A percentile compares a stretch with the other conserved stretches of the same genome.
These are phyloP conservation scores for Pachypeltis micranthus DNA, from an alignment of 1,140 invertebrate species.

Conservation along the genomic window DNA sequence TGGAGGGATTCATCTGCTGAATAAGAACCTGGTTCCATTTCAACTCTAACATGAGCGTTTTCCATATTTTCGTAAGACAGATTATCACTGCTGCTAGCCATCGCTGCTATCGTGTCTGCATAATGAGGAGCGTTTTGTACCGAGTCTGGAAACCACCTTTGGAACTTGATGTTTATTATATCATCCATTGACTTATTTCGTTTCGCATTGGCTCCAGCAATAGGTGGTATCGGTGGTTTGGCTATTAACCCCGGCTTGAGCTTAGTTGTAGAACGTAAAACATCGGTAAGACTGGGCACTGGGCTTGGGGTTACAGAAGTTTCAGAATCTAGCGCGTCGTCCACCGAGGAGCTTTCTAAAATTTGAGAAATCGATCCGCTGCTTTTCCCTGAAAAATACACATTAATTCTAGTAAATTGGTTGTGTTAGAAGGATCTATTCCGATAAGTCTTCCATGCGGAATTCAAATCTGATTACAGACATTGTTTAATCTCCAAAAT, in stretches of 20 bases:
- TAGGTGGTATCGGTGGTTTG: conserved; percentile 27
- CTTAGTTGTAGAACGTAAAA: conserved; percentile 2
- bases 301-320: conserved; percentile 22
- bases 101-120: not conserved
- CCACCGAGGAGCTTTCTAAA: conserved; percentile 21
- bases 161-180: conserved; percentile 29
- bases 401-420: no score
- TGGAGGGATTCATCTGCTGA: no score
- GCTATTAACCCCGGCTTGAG: conserved; percentile 25
- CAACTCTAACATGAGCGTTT: no score
- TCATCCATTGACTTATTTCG: conserved; percentile 24
- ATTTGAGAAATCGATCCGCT: conserved; percentile 20
- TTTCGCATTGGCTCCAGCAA: not conserved
- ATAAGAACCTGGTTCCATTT: no score
- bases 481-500: no score
- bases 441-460: no score
- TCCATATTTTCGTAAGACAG: no score
- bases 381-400: not conserved
- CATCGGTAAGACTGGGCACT: conserved; percentile 12
- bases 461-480: no score
- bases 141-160: conserved; percentile 30
- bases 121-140: not conserved
- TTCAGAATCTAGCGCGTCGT: conserved; percentile 22
- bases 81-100: not conserved
- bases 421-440: no score